Conservation (phyloP, 2,797 vertebrate genomes). For the Rousettus madagascariensis region DNA sequence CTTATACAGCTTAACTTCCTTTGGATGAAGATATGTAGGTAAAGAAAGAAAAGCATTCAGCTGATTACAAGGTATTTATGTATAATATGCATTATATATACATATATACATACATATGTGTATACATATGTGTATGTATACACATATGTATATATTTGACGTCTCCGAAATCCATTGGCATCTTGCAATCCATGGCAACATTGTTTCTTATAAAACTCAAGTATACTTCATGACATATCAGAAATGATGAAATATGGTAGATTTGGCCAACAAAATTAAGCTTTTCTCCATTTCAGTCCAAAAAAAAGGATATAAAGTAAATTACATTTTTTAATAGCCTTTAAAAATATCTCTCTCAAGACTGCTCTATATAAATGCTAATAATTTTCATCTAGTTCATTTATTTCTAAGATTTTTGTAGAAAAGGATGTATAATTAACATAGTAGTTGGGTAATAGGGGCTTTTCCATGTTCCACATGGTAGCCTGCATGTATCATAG, state of each 20-base stretch:
- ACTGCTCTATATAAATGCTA: neutral
- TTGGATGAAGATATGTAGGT: neutral
- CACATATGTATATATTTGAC: too few species aligned
- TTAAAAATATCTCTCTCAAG: neutral
- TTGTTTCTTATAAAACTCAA: neutral
- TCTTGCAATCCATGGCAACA: neutral
- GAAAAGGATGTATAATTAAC: neutral
- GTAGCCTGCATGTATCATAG: neutral
- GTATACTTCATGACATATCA: neutral
- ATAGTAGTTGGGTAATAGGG: neutral
- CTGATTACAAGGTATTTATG: neutral
- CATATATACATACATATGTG: too few species aligned
- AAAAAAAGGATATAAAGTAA: neutral
- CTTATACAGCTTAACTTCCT: neutral
- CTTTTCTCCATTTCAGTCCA: neutral
- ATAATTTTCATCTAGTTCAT: neutral
- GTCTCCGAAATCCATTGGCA: neutral
- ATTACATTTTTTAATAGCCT: neutral
- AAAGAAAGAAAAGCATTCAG: neutral
- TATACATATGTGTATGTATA: rapidly evolving
- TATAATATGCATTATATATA: too few species aligned
- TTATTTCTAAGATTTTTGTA: conserved; percentile 3
- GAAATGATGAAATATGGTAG: neutral
- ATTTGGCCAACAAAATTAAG: neutral
- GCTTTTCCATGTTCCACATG: neutral